phyloP scores from a whole-genome alignment of 2,888 invertebrate species.

The Suillia variegata region DNA sequence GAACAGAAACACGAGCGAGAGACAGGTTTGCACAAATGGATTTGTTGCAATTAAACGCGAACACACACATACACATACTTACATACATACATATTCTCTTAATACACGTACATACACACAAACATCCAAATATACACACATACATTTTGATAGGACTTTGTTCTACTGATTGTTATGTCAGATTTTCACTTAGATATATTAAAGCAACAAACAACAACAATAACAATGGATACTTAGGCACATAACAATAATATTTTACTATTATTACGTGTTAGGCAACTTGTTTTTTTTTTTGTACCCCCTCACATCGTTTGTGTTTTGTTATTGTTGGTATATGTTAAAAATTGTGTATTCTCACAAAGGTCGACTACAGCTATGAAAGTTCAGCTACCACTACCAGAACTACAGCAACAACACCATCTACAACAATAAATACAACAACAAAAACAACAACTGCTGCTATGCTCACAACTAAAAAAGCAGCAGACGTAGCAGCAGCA shows the following conservation, averaged over 20 bases:
- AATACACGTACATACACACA: background rate
- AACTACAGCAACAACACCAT: conserved; percentile 18
- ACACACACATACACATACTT: background rate
- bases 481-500: too few species aligned
- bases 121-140: background rate
- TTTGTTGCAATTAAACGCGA: background rate
- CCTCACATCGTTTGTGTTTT: too few species aligned
- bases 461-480: too few species aligned
- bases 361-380: conserved; percentile 24
- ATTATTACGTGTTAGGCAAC: conserved; percentile 6
- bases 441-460: conserved; percentile 18
- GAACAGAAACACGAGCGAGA: background rate
- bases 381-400: conserved; percentile 15
- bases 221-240: too few species aligned
- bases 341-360: conserved; percentile 14
- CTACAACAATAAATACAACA: conserved; percentile 17
- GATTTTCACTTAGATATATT: background rate
- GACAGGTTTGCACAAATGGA: background rate
- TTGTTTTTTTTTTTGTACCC: conserved; percentile 10
- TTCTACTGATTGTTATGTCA: too few species aligned
- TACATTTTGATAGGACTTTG: background rate
- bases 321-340: too few species aligned
- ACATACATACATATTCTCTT: too few species aligned
- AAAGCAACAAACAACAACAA: background rate
- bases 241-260: background rate